A percentile compares a stretch with the other conserved stretches of the same genome.
phyloP scores from a whole-genome alignment of 2,113 vertebrate species.

The Perca fluviatilis region DNA sequence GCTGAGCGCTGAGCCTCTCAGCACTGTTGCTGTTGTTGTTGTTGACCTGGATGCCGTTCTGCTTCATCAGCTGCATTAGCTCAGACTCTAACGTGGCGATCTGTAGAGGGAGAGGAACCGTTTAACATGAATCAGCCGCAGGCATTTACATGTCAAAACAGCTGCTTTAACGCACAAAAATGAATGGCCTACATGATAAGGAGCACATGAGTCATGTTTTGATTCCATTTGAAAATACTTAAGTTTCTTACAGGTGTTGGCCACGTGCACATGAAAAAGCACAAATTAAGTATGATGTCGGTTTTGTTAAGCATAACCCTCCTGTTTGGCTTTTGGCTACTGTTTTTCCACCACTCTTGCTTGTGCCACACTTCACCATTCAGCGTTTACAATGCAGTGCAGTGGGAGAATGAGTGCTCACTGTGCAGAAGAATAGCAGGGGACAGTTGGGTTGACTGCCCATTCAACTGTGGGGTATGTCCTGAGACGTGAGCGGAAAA shows the following conservation, averaged over 20 bases:
- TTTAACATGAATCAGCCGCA: constrained; percentile 41
- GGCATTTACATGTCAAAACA: constrained; percentile 27
- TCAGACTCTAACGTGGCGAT: constrained; percentile 94
- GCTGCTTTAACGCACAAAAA: constrained; percentile 26
- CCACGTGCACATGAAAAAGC: not conserved
- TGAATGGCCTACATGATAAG: not conserved
- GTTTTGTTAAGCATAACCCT: not conserved
- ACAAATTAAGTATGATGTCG: not conserved
- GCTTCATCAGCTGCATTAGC: constrained; percentile 94
- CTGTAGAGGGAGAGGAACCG: constrained; percentile 74
- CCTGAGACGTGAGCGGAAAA: constrained; percentile 31
- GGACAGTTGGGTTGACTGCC: constrained; percentile 23
- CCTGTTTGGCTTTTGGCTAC: not conserved
- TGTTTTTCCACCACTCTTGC: not conserved
- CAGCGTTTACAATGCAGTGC: constrained; percentile 23
- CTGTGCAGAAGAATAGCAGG: constrained; percentile 25
- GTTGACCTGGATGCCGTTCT: constrained; percentile 95
- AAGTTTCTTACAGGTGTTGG: not conserved
- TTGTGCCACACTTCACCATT: constrained; percentile 10
- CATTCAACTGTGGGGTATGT: constrained; percentile 33
- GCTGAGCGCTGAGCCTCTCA: constrained; percentile 81
- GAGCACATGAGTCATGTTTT: not conserved
- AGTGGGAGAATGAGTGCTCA: constrained; percentile 6
- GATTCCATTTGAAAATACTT: not conserved
- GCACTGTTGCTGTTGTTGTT: constrained; percentile 95